Evolutionary conservation across 2,797 vertebrate species (phyloP).

Genomic region (Platalea minor): DNA sequence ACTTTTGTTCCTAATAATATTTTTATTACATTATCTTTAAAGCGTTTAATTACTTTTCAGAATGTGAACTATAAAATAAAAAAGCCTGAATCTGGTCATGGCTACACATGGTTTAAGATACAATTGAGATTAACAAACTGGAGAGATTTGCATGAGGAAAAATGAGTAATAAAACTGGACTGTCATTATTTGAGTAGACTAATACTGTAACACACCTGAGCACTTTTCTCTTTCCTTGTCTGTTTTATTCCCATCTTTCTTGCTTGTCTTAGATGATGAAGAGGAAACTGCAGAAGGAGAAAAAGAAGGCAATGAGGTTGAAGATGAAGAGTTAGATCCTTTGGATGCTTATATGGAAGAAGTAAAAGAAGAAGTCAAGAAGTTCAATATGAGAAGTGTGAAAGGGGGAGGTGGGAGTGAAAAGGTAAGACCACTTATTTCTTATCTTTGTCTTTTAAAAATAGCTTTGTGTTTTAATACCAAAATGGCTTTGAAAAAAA

Average conservation of each 20-base stretch:
- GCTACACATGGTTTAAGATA: not conserved
- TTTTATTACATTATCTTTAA: not conserved
- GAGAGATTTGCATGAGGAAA: not conserved
- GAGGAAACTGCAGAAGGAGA: conserved; percentile 83
- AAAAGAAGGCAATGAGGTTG: conserved; percentile 81
- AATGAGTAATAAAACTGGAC: not conserved
- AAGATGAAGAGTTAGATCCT: conserved; percentile 92
- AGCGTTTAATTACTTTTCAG: not conserved
- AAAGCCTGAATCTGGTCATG: not conserved
- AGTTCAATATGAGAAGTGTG: conserved; percentile 96
- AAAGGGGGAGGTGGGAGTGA: conserved; percentile 90
- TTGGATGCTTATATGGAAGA: conserved; percentile 99
- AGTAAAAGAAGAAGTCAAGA: conserved; percentile 98
- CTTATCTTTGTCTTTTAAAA: not conserved
- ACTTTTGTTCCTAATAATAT: not conserved
- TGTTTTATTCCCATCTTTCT: not conserved
- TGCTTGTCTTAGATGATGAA: conserved; percentile 82
- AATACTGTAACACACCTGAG: not conserved
- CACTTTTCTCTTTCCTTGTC: not conserved
- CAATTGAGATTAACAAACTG: not conserved
- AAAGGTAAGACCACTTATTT: conserved; percentile 79
- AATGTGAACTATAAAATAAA: not conserved
- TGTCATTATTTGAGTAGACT: not conserved
- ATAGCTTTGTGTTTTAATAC: not conserved
- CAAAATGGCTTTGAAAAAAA: not conserved